phyloP scores from a whole-genome alignment of 2,113 vertebrate species.

The Passer montanus region DNA sequence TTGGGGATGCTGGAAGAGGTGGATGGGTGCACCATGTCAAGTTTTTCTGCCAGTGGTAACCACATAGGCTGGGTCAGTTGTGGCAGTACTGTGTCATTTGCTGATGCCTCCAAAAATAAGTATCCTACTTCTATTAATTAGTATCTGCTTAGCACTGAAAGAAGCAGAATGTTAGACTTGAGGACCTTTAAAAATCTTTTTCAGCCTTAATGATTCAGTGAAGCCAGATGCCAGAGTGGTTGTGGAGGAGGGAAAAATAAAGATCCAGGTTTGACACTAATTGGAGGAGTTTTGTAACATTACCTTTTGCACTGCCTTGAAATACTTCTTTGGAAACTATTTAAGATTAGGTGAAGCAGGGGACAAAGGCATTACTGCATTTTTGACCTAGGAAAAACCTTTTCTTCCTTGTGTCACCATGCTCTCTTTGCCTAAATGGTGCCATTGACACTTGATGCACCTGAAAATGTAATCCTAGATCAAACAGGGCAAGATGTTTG shows the following conservation, averaged over 20 bases:
- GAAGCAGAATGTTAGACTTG: background rate
- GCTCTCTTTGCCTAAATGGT: background rate
- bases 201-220: background rate
- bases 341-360: background rate
- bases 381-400: background rate
- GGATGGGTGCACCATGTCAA: conserved; percentile 91
- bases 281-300: background rate
- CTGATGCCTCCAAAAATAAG: conserved; percentile 87
- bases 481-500: background rate
- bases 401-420: background rate
- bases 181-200: background rate
- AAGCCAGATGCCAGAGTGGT: background rate
- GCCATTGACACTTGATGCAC: background rate
- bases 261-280: background rate
- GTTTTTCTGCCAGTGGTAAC: conserved; percentile 89
- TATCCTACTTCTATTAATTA: background rate
- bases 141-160: background rate
- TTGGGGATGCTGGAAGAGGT: conserved; percentile 86
- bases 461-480: background rate
- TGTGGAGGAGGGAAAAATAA: background rate
- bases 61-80: conserved; percentile 91
- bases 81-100: conserved; percentile 90
- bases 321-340: background rate
- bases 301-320: background rate
- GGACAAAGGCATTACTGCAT: background rate